A percentile compares a stretch with the other conserved stretches of the same genome.
These are phyloP conservation scores for Aphaenogaster floridana DNA, from an alignment of 1,140 invertebrate genomes.

Conservation along the genomic window DNA sequence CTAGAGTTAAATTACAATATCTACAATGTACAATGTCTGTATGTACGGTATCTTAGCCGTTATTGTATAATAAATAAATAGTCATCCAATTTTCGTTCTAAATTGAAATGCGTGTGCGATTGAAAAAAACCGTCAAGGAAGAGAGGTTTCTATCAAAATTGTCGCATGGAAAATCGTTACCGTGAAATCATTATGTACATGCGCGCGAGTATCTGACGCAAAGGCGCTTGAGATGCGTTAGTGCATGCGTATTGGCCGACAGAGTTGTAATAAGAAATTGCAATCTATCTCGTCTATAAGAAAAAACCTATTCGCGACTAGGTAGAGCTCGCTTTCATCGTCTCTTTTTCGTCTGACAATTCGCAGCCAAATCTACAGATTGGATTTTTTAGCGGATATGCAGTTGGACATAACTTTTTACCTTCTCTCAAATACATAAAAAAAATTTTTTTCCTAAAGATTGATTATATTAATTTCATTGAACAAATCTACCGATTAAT, in stretches of 20 bases:
- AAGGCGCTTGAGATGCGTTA: conserved; percentile 36
- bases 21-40: not conserved
- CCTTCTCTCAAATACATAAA: not conserved
- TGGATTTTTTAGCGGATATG: not conserved
- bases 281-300: not conserved
- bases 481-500: not conserved
- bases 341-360: not conserved
- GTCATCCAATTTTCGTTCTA: not conserved
- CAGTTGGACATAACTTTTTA: not conserved
- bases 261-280: conserved; percentile 40
- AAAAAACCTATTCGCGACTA: not conserved
- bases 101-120: not conserved
- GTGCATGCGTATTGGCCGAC: conserved; percentile 1
- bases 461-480: not conserved
- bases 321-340: not conserved
- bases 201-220: conserved; percentile 37
- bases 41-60: not conserved
- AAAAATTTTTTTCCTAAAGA: not conserved
- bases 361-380: not conserved
- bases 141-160: conserved; percentile 8
- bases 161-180: conserved; percentile 63
- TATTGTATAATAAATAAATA: not conserved
- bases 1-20: not conserved
- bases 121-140: not conserved
- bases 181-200: conserved; percentile 44